Percentiles rank a stretch among this genome's conserved stretches.
Evolutionary conservation across 2,888 invertebrate genomes (phyloP).

Genomic region (Pherbina coryleti): DNA sequence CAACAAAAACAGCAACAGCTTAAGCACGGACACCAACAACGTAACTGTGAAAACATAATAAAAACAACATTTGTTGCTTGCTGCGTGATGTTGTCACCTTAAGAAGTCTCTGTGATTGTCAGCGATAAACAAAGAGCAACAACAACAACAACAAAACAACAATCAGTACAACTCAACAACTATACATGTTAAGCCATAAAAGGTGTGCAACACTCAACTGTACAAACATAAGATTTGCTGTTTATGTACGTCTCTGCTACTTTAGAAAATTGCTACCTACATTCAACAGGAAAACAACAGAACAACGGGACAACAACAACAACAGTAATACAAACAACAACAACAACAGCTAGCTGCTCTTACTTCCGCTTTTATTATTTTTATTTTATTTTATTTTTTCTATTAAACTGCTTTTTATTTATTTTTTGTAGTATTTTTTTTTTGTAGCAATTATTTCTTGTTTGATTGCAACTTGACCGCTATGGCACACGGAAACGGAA

Average conservation of each 20-base stretch:
- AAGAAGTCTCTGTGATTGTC: slow-evolving; percentile 38
- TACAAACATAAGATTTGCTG: not conserved
- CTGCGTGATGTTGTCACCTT: not conserved
- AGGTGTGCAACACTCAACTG: slow-evolving; percentile 2
- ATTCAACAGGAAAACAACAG: not conserved
- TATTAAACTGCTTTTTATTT: no score
- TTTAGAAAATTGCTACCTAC: not conserved
- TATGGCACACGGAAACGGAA: no score
- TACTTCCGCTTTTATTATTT: not conserved
- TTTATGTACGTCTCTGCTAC: not conserved
- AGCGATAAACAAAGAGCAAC: slow-evolving; percentile 26
- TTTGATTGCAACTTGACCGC: no score
- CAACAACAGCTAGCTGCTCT: not conserved
- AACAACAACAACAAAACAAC: slow-evolving; percentile 6
- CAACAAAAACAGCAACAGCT: not conserved
- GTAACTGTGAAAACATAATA: not conserved
- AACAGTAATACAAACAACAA: no score
- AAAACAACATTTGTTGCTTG: not conserved
- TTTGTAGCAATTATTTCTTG: no score
- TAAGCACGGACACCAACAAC: not conserved
- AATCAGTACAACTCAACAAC: not conserved
- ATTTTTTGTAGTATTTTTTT: no score
- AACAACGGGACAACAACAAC: no score
- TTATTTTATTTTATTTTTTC: no score
- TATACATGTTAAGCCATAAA: not conserved